Percentiles rank a stretch among this genome's conserved stretches.
Conservation (phyloP, 1,140 invertebrate genomes). For the Bombus confusus region DNA sequence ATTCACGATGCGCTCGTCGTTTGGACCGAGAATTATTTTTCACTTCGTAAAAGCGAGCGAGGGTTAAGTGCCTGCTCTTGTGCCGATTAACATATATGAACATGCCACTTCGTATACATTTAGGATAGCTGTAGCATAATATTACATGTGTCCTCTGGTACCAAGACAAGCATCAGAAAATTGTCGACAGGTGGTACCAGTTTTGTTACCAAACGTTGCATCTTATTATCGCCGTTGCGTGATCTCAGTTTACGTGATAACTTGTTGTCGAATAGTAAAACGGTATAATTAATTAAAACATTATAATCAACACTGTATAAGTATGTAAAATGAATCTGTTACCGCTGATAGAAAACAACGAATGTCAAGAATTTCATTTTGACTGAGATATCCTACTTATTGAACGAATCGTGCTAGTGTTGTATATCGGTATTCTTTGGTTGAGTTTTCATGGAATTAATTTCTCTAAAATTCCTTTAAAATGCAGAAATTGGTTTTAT, state of each 20-base stretch:
- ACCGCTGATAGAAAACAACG: not conserved
- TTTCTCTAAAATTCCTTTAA: not conserved
- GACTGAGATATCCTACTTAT: not conserved
- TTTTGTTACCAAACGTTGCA: constrained; percentile 52
- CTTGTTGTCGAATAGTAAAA: not conserved
- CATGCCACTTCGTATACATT: constrained; percentile 59
- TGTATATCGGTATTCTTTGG: not conserved
- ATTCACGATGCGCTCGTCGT: not conserved
- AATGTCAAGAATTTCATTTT: not conserved
- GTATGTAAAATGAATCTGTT: not conserved
- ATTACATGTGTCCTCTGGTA: constrained; percentile 59
- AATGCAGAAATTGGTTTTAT: not conserved
- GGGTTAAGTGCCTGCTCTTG: constrained; percentile 23
- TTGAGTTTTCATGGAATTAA: not conserved
- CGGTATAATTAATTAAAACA: constrained; percentile 4
- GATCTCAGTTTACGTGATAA: constrained; percentile 17
- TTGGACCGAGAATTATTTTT: constrained; percentile 55
- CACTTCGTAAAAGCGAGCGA: constrained; percentile 50
- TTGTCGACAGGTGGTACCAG: constrained; percentile 70
- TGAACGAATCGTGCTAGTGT: not conserved
- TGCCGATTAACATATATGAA: constrained; percentile 69
- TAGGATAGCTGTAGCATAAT: constrained; percentile 43
- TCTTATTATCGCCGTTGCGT: constrained; percentile 24
- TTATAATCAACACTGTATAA: not conserved
- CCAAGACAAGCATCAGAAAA: constrained; percentile 73